Conservation (phyloP, 2,797 vertebrate species). For the Melanitta fusca region DNA sequence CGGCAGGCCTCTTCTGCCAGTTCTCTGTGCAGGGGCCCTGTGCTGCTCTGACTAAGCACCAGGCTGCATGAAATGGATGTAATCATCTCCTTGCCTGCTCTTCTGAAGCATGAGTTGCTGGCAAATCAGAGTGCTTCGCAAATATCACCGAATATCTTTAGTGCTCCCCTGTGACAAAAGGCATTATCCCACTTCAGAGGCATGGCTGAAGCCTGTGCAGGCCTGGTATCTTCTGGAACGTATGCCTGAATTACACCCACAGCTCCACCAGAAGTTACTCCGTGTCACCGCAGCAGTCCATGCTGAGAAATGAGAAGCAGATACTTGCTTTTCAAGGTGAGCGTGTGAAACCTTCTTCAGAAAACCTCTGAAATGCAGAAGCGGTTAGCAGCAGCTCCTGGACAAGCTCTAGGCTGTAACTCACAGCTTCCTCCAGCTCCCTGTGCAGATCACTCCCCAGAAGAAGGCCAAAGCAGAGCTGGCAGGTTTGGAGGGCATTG, state of each 20-base stretch:
- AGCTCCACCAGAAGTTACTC: neutral
- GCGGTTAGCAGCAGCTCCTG: neutral
- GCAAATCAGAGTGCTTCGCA: neutral
- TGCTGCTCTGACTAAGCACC: neutral
- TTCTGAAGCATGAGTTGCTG: fast-evolving
- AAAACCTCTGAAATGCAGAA: neutral
- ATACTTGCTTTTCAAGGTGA: neutral
- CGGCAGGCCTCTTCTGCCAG: neutral
- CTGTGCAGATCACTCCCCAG: neutral
- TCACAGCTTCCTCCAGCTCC: neutral
- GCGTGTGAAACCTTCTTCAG: neutral
- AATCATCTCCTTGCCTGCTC: neutral
- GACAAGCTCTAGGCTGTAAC: neutral
- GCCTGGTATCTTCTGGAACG: neutral
- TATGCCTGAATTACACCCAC: neutral
- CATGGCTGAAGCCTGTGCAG: neutral
- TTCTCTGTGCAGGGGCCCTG: neutral
- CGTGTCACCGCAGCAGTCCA: neutral
- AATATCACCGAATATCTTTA: neutral
- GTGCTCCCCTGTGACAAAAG: neutral
- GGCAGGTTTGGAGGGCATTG: neutral
- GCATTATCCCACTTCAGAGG: neutral
- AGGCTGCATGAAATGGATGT: neutral
- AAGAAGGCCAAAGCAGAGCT: neutral
- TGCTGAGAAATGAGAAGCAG: neutral